These are phyloP conservation scores for Pseudopipra pipra DNA, from an alignment of 2,113 vertebrate species.

Conservation along the genomic window DNA sequence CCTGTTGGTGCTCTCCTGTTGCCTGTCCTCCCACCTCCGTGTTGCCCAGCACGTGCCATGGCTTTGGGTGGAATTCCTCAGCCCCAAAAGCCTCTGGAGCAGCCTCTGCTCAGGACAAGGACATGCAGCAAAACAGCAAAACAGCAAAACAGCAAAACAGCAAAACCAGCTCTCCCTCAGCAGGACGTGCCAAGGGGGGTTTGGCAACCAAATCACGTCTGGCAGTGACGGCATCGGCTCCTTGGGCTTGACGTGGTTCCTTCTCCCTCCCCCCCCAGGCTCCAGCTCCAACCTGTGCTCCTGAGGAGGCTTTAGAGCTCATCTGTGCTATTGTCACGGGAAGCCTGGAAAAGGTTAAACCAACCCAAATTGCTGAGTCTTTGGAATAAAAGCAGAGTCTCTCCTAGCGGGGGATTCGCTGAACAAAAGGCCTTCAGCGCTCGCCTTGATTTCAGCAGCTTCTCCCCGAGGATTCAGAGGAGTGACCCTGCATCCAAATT, in stretches of 20 bases:
- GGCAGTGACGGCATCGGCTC: background rate
- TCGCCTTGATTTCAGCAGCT: constrained; percentile 29
- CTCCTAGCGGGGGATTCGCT: background rate
- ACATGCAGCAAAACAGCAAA: too few relatives aligned
- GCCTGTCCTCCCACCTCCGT: background rate
- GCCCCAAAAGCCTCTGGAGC: background rate
- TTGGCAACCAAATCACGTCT: constrained; percentile 18
- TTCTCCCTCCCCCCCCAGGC: background rate
- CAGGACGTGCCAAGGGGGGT: background rate
- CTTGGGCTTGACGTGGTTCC: background rate
- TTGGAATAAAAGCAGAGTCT: constrained; percentile 38
- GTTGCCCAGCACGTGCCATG: accelerated
- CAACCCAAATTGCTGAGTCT: constrained; percentile 40
- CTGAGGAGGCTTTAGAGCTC: constrained; percentile 22
- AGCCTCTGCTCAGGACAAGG: background rate
- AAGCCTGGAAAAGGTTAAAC: constrained; percentile 57
- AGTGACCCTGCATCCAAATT: background rate
- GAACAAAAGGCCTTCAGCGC: constrained; percentile 42
- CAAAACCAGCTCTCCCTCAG: background rate
- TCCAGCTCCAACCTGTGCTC: background rate
- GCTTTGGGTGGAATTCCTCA: accelerated
- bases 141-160: background rate
- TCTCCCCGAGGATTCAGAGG: background rate
- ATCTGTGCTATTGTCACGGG: constrained; percentile 37
- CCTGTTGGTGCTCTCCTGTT: background rate